Conservation (phyloP, 2,797 vertebrate species). For the Salmo trutta region DNA sequence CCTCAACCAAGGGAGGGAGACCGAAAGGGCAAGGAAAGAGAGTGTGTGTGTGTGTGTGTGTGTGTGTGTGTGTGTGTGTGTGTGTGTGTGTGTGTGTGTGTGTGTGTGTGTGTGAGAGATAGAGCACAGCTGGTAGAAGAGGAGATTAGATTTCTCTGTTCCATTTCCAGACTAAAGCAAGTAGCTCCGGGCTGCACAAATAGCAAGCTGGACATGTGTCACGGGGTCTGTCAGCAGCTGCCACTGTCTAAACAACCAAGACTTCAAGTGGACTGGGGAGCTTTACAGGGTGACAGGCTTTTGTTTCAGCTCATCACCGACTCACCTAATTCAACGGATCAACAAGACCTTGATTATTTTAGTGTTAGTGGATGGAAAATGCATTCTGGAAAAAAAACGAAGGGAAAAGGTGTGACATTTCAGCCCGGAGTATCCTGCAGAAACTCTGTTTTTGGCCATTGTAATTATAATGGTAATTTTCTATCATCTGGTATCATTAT, state of each 20-base stretch:
- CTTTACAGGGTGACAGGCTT: neutral
- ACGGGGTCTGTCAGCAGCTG: neutral
- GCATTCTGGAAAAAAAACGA: neutral
- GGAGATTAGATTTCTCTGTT: neutral
- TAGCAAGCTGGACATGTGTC: neutral
- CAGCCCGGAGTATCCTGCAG: neutral
- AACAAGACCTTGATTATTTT: neutral
- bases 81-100: too few species aligned
- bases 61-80: too few species aligned
- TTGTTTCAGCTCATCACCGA: neutral
- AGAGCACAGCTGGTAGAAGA: neutral
- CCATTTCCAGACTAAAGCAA: slow-evolving; percentile 6
- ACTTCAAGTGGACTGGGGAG: neutral
- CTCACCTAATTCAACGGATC: neutral
- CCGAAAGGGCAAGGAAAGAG: too few species aligned
- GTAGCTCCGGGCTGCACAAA: neutral
- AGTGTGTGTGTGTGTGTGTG: too few species aligned
- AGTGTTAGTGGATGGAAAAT: neutral
- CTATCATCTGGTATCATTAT: neutral
- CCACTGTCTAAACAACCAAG: neutral
- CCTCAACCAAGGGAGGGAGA: too few species aligned
- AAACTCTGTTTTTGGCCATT: neutral
- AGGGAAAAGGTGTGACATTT: slow-evolving; percentile 2
- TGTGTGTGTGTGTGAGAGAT: too few species aligned
- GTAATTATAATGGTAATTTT: neutral